Conservation (phyloP, 2,113 vertebrate genomes). For the Mus spicilegus region DNA sequence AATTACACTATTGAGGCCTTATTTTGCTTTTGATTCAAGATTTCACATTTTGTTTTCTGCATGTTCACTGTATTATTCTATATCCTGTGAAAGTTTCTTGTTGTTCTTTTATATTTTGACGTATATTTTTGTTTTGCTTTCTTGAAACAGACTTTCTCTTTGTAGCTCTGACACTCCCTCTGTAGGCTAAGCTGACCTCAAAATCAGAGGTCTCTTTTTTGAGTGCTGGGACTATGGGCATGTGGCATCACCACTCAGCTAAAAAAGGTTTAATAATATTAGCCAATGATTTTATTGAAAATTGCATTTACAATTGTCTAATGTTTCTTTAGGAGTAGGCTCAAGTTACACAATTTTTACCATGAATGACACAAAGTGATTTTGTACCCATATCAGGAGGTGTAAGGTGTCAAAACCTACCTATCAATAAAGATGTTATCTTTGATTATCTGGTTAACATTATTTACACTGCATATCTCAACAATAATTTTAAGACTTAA, state of each 20-base stretch:
- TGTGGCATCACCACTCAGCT: not conserved
- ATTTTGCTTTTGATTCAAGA: not conserved
- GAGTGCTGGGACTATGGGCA: not conserved
- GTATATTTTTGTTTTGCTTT: not conserved
- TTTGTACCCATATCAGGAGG: not conserved
- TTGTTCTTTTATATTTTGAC: not conserved
- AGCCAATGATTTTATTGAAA: not conserved
- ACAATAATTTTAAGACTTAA: not conserved
- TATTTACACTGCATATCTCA: not conserved
- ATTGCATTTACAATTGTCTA: not conserved
- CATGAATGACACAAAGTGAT: not conserved
- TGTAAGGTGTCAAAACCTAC: not conserved
- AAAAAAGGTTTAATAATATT: not conserved
- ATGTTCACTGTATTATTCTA: not conserved
- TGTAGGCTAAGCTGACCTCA: not conserved
- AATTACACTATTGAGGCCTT: not conserved
- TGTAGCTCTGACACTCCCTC: not conserved
- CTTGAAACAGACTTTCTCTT: not conserved
- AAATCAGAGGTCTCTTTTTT: not conserved
- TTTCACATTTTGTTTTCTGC: not conserved
- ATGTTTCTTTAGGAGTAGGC: not conserved
- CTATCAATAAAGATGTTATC: not conserved
- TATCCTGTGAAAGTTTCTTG: not conserved
- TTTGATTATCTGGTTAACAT: not conserved
- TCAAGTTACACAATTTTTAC: not conserved